Base-by-base conservation (phyloP, 2,797 vertebrate genomes). In the Anas bahamensis region DNA sequence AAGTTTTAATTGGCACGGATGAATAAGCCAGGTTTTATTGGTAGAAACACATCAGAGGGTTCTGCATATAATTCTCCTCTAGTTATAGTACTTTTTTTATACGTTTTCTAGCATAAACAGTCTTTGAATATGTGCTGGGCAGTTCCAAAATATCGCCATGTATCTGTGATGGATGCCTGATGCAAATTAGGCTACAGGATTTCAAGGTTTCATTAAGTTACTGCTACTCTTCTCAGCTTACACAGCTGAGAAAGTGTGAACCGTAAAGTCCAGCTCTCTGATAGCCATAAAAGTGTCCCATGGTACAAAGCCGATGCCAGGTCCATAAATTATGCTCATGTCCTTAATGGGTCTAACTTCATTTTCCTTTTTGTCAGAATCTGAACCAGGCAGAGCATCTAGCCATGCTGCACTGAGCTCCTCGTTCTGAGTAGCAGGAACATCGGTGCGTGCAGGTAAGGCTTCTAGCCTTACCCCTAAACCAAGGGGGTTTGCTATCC, bases 71-170 rank as follows among this genome's bases (percentile, higher is more conserved):
- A 42, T 82, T 73, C 9, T 50, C 6, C 17, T 57, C 56, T 69
- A 6, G 1, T 73, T 26, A 6, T 6, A 9, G n/a, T 35, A 18
- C 6, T 84, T 82, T 15, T 15, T 12, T 21, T 14, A 1, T 19
- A 12, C 9, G 10, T 56, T 85, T 82, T 48, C 26, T 59, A 68
- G 28, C 18, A 24, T 12, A 41, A 60, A 19, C 17, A 13, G 35
- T 46, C 46, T 41, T 50, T 82, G n/a, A 70, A 6, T 37, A 8
- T n/a, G 42, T 1, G 0, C 7, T 55, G 28, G 46, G 35, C 15
- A 65, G 35, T 41, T 85, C 35, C 65, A 19, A 81, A 84, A 22
- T 57, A 53, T 53, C 2, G 4, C 26, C 1, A 2, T 0, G 0
- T 33, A 12, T 39, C 59, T 48, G 7, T 71, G 31, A 70, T 35